Evolutionary conservation across 2,888 invertebrate species (phyloP), one percentile per base, ranked within the genome.

Genomic region (Halocaridina rubra): DNA sequence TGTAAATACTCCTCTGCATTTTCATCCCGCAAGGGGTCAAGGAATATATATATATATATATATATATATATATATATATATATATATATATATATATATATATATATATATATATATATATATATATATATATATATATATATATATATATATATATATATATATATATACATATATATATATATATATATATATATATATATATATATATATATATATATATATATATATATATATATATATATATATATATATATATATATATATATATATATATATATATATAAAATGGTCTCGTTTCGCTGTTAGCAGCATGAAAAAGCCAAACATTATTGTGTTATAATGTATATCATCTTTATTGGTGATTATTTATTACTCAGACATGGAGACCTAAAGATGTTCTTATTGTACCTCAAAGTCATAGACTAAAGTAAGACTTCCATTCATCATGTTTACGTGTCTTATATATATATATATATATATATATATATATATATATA

Each of bases 51-150:
- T n/a, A 10, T 53, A 5, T 53, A 7, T 53, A 69, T 13, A 69
- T 1, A 30, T 1, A 69, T 13, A 69, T 30, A 69, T 10, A 53
- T 53, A 53, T 53, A 53, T 53, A 53, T 53, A 53, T 53, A 53
- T 53, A 53, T 53, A 53, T 5, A 53, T 53, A 3, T 53, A 53
- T 53, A 53, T 53, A 53, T 53, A 53, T 53, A 53, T 53, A 53
- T 53, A 53, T 53, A 53, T 53, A 53, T 53, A 53, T 53, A 69
- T n/a, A 69, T 32, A 32, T n/a, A 32, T 69, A 16, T 69, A 69
- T 30, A 29, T 69, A 30, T 69, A 57, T 74, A 39, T 72, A 72
- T 72, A 72, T 46, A 39, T 46, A 39, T 72, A 72, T 72, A 32
- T 72, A 22, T 39, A 46, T 72, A 72, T 22, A 8, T 22, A 71